Conservation (phyloP, 2,113 vertebrate genomes). For the Gopherus flavomarginatus region DNA sequence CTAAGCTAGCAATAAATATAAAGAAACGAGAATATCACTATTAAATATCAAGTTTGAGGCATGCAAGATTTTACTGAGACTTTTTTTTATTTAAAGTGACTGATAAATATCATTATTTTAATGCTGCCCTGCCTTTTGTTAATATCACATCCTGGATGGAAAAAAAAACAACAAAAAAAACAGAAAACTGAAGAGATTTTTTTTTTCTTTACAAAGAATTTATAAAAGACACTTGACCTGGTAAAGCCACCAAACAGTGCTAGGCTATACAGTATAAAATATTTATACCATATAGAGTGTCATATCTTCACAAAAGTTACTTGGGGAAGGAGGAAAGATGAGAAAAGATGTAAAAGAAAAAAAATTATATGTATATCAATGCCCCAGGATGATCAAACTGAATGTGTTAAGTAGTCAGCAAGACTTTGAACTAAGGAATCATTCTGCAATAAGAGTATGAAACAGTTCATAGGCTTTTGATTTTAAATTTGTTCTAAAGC, state of each 20-base stretch:
- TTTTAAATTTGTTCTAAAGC: constrained; percentile 79
- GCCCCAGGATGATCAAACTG: constrained; percentile 83
- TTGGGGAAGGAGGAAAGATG: constrained; percentile 51
- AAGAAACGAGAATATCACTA: constrained; percentile 56
- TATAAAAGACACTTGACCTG: constrained; percentile 34
- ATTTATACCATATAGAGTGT: not conserved
- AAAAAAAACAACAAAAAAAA: not conserved
- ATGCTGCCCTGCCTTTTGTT: constrained; percentile 26
- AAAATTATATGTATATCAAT: constrained; percentile 29
- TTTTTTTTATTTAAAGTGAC: constrained; percentile 50
- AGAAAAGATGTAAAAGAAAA: constrained; percentile 62
- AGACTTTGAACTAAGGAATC: constrained; percentile 84
- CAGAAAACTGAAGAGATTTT: not conserved
- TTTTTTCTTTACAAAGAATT: not conserved
- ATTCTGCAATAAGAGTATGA: constrained; percentile 75
- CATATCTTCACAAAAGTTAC: constrained; percentile 34
- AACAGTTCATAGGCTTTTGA: constrained; percentile 80
- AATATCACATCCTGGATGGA: constrained; percentile 16
- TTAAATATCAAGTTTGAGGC: constrained; percentile 51
- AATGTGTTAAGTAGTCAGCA: constrained; percentile 77
- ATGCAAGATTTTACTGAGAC: constrained; percentile 46
- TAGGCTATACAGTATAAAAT: not conserved
- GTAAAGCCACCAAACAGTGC: constrained; percentile 19
- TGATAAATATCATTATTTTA: constrained; percentile 58
- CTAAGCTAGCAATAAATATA: constrained; percentile 32